Base-by-base conservation (phyloP, 2,113 vertebrate species). In the Tylochromis polylepis region DNA sequence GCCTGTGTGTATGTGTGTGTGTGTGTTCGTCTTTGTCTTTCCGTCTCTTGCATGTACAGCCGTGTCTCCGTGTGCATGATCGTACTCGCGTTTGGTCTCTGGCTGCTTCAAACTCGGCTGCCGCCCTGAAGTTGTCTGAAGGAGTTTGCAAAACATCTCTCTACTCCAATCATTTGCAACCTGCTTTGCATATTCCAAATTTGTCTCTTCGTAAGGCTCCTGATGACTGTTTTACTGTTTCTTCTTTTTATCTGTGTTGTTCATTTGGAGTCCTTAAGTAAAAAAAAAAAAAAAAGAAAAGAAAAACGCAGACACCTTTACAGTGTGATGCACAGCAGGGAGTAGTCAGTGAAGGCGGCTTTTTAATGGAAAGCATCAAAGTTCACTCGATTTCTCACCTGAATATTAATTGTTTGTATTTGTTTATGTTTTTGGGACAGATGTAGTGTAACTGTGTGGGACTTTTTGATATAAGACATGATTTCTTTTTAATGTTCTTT, bases 11-110 rank as follows among this genome's bases (percentile, higher is more conserved):
- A 58, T 79, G 11, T 22, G 43, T 60, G 82, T 41, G 65, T n/a
- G 60, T 29, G n/a, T 55, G 51, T 29, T 22, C 29, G 60, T 5
- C 43, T 8, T 41, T 29, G 91, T 94, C 87, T 70, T 89, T 85
- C 78, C 0, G 88, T 90, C 86, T 89, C 27, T 34, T 94, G 87
- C 92, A 90, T 95, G 91, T 91, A 3, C 78, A 9, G 81, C 83
- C 1, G 31, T 83, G 89, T 90, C 82, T 88, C 84, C 5, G 88
- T 94, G 89, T 93, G 94, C 92, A 94, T 85, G 93, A 87, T 75
- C 62, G 78, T 92, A 31, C 67, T 81, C 77, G 2, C 12, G 72
- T 91, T 89, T 77, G 43, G 79, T 70, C 57, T 91, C 15, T n/a
- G 79, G 67, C 81, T 55, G 22, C 57, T 75, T 57, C 24, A 5